Percentiles rank a stretch among this genome's conserved stretches.
phyloP scores from a whole-genome alignment of 92 coral and sea anemone species.

The Hydrozoanthus gracilis region DNA sequence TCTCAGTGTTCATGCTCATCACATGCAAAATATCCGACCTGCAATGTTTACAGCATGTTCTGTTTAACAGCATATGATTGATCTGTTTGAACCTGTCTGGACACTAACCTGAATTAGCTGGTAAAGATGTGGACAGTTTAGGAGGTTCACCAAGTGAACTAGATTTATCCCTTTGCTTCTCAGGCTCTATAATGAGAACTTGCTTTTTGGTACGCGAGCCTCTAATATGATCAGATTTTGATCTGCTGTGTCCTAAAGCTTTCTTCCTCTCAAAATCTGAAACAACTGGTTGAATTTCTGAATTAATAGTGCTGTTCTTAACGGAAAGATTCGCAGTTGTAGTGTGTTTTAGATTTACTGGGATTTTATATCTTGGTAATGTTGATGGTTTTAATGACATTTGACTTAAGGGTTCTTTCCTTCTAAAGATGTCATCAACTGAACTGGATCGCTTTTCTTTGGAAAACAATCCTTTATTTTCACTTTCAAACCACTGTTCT shows the following conservation, averaged over 20 bases:
- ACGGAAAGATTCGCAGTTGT: not conserved
- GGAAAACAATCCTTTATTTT: constrained; percentile 32
- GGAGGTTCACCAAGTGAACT: constrained; percentile 37
- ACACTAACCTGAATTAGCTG: constrained; percentile 71
- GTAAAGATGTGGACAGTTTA: constrained; percentile 76
- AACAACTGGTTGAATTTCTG: constrained; percentile 14
- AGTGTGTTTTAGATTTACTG: constrained; percentile 9
- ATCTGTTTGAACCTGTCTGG: no score
- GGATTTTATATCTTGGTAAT: not conserved
- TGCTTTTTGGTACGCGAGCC: constrained; percentile 48
- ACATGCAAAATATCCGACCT: no score
- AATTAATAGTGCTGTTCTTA: constrained; percentile 23
- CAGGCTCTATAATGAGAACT: constrained; percentile 23
- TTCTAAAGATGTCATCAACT: constrained; percentile 54
- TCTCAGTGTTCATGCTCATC: no score
- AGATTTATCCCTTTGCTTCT: constrained; percentile 24
- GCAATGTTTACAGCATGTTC: no score
- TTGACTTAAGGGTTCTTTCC: constrained; percentile 22
- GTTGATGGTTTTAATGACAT: constrained; percentile 22
- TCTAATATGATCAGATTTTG: constrained; percentile 88
- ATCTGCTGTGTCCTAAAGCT: constrained; percentile 85
- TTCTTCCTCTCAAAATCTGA: constrained; percentile 69
- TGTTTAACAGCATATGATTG: no score
- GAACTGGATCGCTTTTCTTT: constrained; percentile 57
- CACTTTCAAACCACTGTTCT: constrained; percentile 82